phyloP scores from a whole-genome alignment of 92 coral and sea anemone genomes.

The Zoanthus gigantus region DNA sequence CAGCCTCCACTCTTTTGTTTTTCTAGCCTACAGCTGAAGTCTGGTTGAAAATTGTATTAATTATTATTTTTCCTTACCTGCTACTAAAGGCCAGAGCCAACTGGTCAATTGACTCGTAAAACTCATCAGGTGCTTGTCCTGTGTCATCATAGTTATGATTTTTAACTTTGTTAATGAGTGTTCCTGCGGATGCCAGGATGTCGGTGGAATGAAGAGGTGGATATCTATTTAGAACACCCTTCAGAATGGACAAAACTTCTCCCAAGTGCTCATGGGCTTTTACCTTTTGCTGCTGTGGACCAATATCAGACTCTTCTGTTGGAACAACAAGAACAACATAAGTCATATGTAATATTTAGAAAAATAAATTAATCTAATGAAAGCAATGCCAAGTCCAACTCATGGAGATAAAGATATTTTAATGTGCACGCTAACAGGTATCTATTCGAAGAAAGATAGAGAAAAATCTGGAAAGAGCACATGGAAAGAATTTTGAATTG shows the following conservation, averaged over 20 bases:
- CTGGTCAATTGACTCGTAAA: constrained; percentile 96
- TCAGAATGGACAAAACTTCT: constrained; percentile 90
- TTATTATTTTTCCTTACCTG: constrained; percentile 66
- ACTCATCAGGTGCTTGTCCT: constrained; percentile 88
- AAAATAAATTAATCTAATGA: no score
- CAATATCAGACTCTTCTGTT: constrained; percentile 75
- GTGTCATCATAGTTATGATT: constrained; percentile 87
- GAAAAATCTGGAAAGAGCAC: no score
- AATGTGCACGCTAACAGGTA: no score
- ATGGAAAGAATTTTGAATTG: no score
- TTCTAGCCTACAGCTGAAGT: no score
- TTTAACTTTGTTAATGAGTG: constrained; percentile 86
- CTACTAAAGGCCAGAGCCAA: constrained; percentile 96
- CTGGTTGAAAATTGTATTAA: no score
- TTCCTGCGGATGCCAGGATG: constrained; percentile 95
- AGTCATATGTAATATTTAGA: no score
- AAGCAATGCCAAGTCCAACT: no score
- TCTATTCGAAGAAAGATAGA: no score
- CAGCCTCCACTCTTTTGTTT: no score
- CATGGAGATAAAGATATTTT: no score
- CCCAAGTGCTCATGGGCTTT: constrained; percentile 95
- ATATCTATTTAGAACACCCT: constrained; percentile 89
- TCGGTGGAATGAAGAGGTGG: constrained; percentile 91
- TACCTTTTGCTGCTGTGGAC: constrained; percentile 72
- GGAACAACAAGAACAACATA: not conserved